Percentiles rank a stretch among this genome's conserved stretches.
Conservation (phyloP, 2,888 invertebrate species). For the Colostygia pectinataria region DNA sequence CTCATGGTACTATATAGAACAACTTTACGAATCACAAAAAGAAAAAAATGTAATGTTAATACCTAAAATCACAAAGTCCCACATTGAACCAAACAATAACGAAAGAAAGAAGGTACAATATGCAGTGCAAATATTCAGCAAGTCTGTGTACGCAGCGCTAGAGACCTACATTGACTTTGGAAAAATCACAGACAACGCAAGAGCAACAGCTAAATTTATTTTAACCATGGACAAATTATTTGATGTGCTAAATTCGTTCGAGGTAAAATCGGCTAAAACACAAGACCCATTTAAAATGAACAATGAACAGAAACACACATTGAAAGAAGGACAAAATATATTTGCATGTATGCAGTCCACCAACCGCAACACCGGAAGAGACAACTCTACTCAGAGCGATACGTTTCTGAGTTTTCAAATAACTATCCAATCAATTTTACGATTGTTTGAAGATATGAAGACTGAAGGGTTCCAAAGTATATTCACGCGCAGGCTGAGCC, state of each 20-base stretch:
- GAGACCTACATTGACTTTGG: conserved; percentile 33
- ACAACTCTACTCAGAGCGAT: conserved; percentile 36
- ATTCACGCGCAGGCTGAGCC: conserved; percentile 26
- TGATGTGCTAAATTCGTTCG: conserved; percentile 34
- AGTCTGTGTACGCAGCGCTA: conserved; percentile 35
- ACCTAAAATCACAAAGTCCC: conserved; percentile 35
- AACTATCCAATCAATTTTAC: conserved; percentile 38
- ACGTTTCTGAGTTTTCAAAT: conserved; percentile 40
- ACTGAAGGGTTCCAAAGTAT: conserved; percentile 19
- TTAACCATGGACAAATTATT: conserved; percentile 36
- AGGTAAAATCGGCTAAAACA: conserved; percentile 15
- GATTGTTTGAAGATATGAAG: conserved; percentile 37
- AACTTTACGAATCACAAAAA: conserved; percentile 32
- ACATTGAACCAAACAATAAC: conserved; percentile 33
- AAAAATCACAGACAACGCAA: conserved; percentile 25
- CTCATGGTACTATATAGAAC: conserved; percentile 25
- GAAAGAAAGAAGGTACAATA: conserved; percentile 33
- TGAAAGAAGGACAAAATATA: conserved; percentile 36
- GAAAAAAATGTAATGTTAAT: conserved; percentile 33
- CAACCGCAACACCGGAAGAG: conserved; percentile 32
- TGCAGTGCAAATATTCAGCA: conserved; percentile 36
- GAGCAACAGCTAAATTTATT: conserved; percentile 34
- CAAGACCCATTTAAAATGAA: conserved; percentile 35
- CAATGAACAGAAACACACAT: conserved; percentile 32
- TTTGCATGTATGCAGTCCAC: conserved; percentile 39